Base-by-base conservation (phyloP, 2,797 vertebrate genomes). In the Avahi laniger region DNA sequence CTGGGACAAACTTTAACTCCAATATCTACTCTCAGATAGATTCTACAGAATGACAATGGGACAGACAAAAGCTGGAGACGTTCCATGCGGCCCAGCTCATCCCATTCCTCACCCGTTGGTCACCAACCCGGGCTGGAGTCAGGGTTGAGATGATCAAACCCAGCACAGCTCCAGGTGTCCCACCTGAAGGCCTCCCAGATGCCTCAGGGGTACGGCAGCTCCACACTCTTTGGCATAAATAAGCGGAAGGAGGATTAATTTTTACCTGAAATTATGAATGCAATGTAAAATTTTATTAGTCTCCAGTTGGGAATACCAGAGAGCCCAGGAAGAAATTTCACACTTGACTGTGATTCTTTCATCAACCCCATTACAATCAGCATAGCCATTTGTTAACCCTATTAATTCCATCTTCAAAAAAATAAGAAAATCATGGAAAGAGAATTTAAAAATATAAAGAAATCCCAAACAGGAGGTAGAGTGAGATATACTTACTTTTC, bases 311-410 rank as follows among this genome's bases (percentile, higher is more conserved):
- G 73, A 95, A 92, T 50, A 81, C 63, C 20, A 76, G 46, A 12
- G 52, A 59, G 30, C 50, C 93, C 59, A 35, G 63, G 69, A 91
- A 93, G 67, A 95, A 83, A 95, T 94, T 87, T 93, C 90, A 94
- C 81, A 75, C 52, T 91, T 35, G 43, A 76, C 72, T 94, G 59
- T 8, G 7, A 69, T 80, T 94, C 79, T 80, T 93, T 92, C 73
- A 94, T 76, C 69, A 89, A 70, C 70, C 83, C 61, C 46, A 75
- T 96, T 94, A 91, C 92, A 96, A 92, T 81, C 57, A 93, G 73
- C 93, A 73, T 12, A 94, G 78, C n/a, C 8, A 79, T 86, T 92
- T 96, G 28, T 57, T 76, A 93, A 79, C 33, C 30, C 46, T 73
- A 28, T 78, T 85, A 67, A 94, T 89, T 90, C 50, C 50, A 59